A percentile compares a stretch with the other conserved stretches of the same genome.
These are phyloP conservation scores for Ctenicera cuprea DNA, from an alignment of 2,888 invertebrate species.

Conservation along the genomic window DNA sequence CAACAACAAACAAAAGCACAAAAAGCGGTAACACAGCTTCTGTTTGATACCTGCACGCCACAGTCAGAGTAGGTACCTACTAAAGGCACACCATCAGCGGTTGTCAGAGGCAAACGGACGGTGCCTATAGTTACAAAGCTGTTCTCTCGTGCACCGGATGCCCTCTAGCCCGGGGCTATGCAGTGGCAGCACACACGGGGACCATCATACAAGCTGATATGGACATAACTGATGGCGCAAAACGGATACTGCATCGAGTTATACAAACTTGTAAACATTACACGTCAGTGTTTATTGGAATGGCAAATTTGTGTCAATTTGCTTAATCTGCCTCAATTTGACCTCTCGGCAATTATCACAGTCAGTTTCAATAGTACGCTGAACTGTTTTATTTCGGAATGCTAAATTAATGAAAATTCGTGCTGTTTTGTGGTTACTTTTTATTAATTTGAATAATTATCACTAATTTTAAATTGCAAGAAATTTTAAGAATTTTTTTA, in stretches of 20 bases:
- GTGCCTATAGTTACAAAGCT: slow-evolving; percentile 34
- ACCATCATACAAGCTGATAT: slow-evolving; percentile 33
- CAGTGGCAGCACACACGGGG: slow-evolving; percentile 47
- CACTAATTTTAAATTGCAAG: no score
- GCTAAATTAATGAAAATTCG: no score
- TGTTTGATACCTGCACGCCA: slow-evolving; percentile 33
- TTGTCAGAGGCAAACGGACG: slow-evolving; percentile 41
- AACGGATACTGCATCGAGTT: slow-evolving; percentile 32
- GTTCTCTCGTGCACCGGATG: slow-evolving; percentile 47
- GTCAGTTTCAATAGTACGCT: no score
- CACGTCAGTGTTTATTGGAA: slow-evolving; percentile 15
- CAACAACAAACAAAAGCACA: slow-evolving; percentile 32
- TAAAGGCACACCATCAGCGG: background rate
- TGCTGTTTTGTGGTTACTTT: no score
- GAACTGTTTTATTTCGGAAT: no score
- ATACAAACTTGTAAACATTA: slow-evolving; percentile 23
- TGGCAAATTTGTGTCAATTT: slow-evolving; percentile 25
- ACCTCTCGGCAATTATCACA: no score
- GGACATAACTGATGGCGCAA: slow-evolving; percentile 21
- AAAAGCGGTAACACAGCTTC: slow-evolving; percentile 47
- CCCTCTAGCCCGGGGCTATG: slow-evolving; percentile 47
- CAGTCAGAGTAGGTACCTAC: background rate
- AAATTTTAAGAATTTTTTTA: no score
- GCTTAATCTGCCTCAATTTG: background rate
- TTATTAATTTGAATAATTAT: no score